Conservation (phyloP, 1,140 invertebrate species). For the Yoshiicerus persimilis region DNA sequence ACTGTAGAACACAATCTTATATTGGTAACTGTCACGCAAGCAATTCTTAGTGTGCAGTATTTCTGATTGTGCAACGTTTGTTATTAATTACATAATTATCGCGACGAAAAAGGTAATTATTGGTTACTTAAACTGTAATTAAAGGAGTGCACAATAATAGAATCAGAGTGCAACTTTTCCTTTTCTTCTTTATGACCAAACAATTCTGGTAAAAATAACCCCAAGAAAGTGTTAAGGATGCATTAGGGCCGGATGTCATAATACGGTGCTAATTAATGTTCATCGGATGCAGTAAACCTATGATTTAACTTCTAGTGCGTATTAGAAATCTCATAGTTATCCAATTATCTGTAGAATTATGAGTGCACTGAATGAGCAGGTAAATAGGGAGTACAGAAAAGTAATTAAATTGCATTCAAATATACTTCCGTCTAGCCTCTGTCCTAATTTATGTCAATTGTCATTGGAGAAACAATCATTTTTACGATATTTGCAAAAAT, state of each 20-base stretch:
- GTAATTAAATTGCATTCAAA: neutral
- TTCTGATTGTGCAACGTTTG: too few species aligned
- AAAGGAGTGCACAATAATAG: neutral
- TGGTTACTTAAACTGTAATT: neutral
- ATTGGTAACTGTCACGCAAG: neutral
- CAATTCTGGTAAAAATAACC: neutral
- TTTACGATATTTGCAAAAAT: neutral
- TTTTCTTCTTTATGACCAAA: neutral
- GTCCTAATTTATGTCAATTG: neutral
- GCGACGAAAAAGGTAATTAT: neutral
- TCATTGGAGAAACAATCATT: neutral
- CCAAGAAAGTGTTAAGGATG: neutral
- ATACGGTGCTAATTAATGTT: neutral
- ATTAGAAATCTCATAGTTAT: neutral
- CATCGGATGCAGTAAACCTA: neutral
- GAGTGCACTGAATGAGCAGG: neutral
- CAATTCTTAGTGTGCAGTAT: too few species aligned
- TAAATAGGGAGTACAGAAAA: neutral
- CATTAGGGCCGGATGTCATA: neutral
- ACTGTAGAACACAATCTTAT: neutral
- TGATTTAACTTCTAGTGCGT: neutral
- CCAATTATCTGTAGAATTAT: neutral
- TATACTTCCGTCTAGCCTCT: neutral
- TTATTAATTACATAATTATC: neutral
- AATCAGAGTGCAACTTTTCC: neutral